Conservation (phyloP, 2,113 vertebrate genomes). For the Psammodynastes pulverulentus region DNA sequence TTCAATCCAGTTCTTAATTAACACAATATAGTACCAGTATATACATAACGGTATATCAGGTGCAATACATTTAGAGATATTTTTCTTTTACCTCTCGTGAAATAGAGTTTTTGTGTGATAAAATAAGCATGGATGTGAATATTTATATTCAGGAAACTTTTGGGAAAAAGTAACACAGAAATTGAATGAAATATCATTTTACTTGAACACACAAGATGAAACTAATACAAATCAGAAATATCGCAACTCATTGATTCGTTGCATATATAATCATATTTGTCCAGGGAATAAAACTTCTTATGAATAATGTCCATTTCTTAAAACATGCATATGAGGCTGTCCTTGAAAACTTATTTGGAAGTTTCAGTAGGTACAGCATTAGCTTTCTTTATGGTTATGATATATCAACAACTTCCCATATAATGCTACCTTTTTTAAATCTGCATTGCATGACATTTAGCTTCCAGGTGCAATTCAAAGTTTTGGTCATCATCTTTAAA, state of each 20-base stretch:
- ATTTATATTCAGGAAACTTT: not conserved
- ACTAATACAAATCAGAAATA: not conserved
- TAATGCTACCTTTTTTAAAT: not conserved
- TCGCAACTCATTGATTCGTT: too few species aligned
- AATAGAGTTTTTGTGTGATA: not conserved
- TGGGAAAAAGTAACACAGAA: not conserved
- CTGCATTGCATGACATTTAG: not conserved
- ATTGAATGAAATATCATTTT: not conserved
- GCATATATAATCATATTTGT: constrained; percentile 29
- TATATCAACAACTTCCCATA: not conserved
- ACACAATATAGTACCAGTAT: too few species aligned
- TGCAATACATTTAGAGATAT: not conserved
- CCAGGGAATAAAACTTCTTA: constrained; percentile 12
- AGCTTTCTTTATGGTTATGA: not conserved
- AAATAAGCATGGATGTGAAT: not conserved
- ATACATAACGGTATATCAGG: too few species aligned
- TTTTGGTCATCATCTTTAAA: not conserved
- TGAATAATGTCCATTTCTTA: not conserved
- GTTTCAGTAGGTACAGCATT: not conserved
- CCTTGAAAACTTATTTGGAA: not conserved
- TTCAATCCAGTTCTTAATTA: not conserved
- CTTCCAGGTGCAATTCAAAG: not conserved
- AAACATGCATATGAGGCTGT: not conserved
- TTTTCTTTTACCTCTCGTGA: not conserved
- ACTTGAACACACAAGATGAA: not conserved